These are phyloP conservation scores for Scolopax rusticola DNA, from an alignment of 2,797 vertebrate species.

Conservation along the genomic window DNA sequence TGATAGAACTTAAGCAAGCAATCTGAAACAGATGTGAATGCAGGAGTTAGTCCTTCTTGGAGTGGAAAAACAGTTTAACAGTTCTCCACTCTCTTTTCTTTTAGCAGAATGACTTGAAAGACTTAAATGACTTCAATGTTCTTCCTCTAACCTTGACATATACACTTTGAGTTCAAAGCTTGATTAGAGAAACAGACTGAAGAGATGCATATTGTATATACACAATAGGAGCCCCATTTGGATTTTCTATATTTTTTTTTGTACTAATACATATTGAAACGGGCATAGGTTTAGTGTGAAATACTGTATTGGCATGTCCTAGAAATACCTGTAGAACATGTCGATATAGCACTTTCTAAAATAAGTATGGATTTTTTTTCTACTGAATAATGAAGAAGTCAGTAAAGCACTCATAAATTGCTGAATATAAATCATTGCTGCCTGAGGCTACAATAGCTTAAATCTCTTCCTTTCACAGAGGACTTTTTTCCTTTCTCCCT, in stretches of 20 bases:
- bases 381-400: constrained; percentile 58
- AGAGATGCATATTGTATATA: background rate
- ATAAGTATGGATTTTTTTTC: constrained; percentile 51
- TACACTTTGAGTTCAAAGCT: background rate
- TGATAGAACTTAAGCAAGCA: background rate
- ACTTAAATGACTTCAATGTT: background rate
- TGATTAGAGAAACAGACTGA: background rate
- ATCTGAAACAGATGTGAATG: background rate
- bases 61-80: background rate
- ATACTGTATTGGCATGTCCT: background rate
- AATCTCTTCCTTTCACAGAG: constrained; percentile 35
- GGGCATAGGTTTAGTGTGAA: background rate
- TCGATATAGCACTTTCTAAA: constrained; percentile 20
- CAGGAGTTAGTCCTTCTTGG: background rate
- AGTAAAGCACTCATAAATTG: constrained; percentile 57
- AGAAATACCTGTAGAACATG: constrained; percentile 39
- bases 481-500: background rate
- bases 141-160: background rate
- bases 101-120: background rate
- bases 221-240: background rate
- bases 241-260: background rate
- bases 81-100: background rate
- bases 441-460: constrained; percentile 6
- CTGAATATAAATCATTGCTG: constrained; percentile 51
- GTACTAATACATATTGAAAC: background rate